These are phyloP conservation scores for Neotoma lepida DNA, from an alignment of 2,113 vertebrate species.

Conservation along the genomic window DNA sequence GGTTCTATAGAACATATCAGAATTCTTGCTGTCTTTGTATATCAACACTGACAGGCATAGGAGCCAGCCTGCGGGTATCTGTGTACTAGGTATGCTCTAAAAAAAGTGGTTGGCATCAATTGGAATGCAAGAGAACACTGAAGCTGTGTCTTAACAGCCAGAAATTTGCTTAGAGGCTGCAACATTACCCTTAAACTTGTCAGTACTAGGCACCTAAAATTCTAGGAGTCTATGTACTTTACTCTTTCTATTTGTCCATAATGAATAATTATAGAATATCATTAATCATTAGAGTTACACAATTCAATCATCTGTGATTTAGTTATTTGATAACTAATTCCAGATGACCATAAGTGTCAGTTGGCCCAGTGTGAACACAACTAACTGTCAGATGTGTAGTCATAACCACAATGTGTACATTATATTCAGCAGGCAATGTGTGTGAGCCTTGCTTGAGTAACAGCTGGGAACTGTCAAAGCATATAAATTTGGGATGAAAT, in stretches of 20 bases:
- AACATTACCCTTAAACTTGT: background rate
- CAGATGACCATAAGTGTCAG: slow-evolving; percentile 20
- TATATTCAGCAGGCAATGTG: background rate
- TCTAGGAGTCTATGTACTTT: background rate
- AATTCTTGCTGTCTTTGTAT: background rate
- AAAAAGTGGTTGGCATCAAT: background rate
- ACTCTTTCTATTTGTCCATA: background rate
- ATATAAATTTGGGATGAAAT: slow-evolving; percentile 33
- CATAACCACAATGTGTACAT: background rate
- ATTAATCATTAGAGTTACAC: background rate
- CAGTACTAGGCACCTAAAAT: background rate
- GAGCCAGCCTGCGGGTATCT: background rate
- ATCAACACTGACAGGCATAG: background rate
- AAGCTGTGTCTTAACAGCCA: background rate
- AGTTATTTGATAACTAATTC: slow-evolving; percentile 9
- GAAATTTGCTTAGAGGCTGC: background rate
- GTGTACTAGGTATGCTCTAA: no score
- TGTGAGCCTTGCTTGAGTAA: background rate
- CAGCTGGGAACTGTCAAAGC: slow-evolving; percentile 42
- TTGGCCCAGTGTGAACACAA: slow-evolving; percentile 1
- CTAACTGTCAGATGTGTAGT: background rate
- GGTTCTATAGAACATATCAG: background rate
- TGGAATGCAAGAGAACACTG: background rate
- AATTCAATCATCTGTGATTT: slow-evolving; percentile 19
- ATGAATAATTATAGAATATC: background rate